These are phyloP conservation scores for Phthorimaea operculella DNA, from an alignment of 1,140 invertebrate species.

Conservation along the genomic window DNA sequence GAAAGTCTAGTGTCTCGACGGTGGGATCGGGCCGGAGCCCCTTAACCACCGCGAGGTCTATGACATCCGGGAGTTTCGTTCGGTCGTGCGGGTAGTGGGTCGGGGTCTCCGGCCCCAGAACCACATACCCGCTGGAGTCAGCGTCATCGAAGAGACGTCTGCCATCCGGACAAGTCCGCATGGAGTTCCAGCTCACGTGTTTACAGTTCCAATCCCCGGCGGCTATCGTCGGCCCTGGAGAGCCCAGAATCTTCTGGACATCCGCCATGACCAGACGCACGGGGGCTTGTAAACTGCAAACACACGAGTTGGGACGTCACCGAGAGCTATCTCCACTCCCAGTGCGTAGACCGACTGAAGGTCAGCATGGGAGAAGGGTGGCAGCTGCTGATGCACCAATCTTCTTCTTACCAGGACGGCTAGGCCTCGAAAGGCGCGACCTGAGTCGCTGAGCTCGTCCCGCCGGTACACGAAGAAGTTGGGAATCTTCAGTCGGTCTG, in stretches of 20 bases:
- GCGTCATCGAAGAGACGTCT: conserved; percentile 12
- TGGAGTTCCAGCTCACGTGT: conserved; percentile 22
- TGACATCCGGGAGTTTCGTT: background rate
- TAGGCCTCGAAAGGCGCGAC: background rate
- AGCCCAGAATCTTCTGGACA: conserved; percentile 12
- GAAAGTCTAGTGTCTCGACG: background rate
- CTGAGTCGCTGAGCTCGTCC: background rate
- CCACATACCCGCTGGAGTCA: background rate
- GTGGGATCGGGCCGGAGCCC: background rate
- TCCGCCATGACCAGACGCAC: background rate
- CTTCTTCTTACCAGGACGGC: background rate
- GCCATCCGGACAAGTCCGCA: background rate
- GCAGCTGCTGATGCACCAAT: background rate
- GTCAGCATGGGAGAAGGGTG: too few relatives aligned
- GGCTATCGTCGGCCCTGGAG: conserved; percentile 7
- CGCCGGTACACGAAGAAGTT: background rate
- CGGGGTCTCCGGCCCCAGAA: conserved; percentile 10
- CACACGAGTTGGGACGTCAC: background rate
- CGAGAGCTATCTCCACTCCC: background rate
- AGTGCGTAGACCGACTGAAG: background rate
- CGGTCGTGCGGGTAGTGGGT: background rate
- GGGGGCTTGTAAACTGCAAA: conserved; percentile 5
- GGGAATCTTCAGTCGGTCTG: background rate
- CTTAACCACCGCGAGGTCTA: background rate
- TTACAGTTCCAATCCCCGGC: conserved; percentile 24